Percentiles rank a stretch among this genome's conserved stretches.
Conservation (phyloP, 2,113 vertebrate genomes). For the Callopanchax toddi region DNA sequence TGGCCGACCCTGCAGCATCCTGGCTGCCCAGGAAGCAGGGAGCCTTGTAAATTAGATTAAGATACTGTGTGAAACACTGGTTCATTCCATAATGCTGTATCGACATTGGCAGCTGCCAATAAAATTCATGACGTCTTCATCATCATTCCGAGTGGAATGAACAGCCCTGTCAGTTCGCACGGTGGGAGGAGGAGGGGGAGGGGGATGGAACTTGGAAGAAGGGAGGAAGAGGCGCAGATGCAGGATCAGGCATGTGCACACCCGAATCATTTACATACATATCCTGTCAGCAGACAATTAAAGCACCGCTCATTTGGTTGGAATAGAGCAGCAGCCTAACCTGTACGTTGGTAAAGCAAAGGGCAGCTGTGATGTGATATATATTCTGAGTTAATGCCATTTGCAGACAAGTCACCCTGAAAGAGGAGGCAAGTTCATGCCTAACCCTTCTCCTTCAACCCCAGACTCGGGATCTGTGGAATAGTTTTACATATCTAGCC, state of each 20-base stretch:
- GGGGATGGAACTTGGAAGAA: constrained; percentile 39
- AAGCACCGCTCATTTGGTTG: constrained; percentile 5
- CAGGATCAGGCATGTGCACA: constrained; percentile 33
- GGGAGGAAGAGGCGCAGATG: constrained; percentile 2
- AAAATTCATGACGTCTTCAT: constrained; percentile 80
- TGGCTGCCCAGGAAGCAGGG: constrained; percentile 67
- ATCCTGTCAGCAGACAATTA: constrained; percentile 16
- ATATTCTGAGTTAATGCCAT: constrained; percentile 57
- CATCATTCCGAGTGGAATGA: constrained; percentile 77
- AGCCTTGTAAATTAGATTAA: constrained; percentile 78
- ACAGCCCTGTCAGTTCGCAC: constrained; percentile 74
- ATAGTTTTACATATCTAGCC: constrained; percentile 77
- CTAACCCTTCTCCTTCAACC: constrained; percentile 72
- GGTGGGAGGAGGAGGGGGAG: constrained; percentile 50
- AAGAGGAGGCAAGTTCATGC: constrained; percentile 53
- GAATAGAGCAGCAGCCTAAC: background rate
- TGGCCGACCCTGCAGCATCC: constrained; percentile 67
- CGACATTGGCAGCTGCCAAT: constrained; percentile 86
- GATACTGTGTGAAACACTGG: constrained; percentile 82
- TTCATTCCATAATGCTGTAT: constrained; percentile 79
- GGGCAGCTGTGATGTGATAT: constrained; percentile 11
- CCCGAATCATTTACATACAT: constrained; percentile 28
- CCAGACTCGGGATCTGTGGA: constrained; percentile 63
- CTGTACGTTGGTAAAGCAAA: constrained; percentile 26
- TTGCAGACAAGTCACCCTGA: constrained; percentile 67